Evolutionary conservation across 2,797 vertebrate species (phyloP).

Genomic region (Neomorphus geoffroyi): DNA sequence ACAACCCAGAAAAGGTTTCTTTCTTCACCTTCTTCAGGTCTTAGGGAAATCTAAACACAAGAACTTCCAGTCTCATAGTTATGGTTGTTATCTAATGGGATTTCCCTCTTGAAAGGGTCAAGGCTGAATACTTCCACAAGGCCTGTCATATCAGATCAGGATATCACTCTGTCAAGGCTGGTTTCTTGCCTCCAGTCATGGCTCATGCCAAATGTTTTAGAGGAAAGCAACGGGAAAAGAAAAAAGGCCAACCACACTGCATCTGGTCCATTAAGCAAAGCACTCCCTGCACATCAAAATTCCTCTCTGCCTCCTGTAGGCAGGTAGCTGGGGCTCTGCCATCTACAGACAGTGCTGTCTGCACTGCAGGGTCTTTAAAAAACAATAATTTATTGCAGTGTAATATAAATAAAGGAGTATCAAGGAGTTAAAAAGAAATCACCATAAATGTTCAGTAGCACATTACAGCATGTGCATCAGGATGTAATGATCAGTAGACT

Average conservation of each 20-base stretch:
- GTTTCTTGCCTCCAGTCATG: conserved; percentile 13
- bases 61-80: neutral
- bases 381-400: neutral
- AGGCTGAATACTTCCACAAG: conserved; percentile 17
- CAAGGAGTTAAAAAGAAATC: neutral
- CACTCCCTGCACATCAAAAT: neutral
- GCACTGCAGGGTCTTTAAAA: neutral
- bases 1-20: neutral
- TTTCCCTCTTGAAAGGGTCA: conserved; percentile 7
- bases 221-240: neutral
- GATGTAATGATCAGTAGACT: neutral
- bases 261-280: neutral
- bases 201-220: neutral
- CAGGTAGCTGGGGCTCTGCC: conserved; percentile 8
- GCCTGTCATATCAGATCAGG: neutral
- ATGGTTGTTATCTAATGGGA: neutral
- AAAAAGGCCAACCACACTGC: neutral
- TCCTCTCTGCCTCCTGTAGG: neutral
- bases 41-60: neutral
- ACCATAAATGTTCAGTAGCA: neutral
- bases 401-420: neutral
- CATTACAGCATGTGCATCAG: neutral
- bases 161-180: neutral
- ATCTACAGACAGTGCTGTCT: neutral
- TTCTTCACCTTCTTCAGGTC: neutral